A percentile compares a stretch with the other conserved stretches of the same genome.
These are phyloP conservation scores for Polydrusus tereticollis DNA, from an alignment of 2,888 invertebrate genomes.

Conservation along the genomic window DNA sequence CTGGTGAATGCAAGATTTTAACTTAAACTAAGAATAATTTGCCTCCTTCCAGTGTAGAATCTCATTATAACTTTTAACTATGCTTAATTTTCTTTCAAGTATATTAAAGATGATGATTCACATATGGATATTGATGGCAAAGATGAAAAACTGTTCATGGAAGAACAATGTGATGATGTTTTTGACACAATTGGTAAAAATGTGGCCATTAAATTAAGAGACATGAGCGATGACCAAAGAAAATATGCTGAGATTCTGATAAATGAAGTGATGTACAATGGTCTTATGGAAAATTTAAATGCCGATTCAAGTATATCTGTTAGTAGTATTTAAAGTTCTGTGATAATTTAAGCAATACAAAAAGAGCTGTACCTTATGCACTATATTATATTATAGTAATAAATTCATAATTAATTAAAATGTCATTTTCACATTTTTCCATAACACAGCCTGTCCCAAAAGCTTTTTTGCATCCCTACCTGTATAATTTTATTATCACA, in stretches of 20 bases:
- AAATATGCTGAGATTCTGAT: conserved; percentile 53
- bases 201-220: conserved; percentile 54
- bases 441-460: too few species aligned
- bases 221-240: conserved; percentile 54
- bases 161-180: conserved; percentile 47
- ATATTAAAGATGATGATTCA: conserved; percentile 5
- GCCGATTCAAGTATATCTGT: conserved; percentile 4
- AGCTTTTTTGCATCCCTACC: too few species aligned
- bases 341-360: not conserved
- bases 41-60: not conserved
- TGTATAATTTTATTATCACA: too few species aligned
- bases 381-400: too few species aligned
- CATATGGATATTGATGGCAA: conserved; percentile 11
- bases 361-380: too few species aligned
- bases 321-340: not conserved
- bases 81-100: not conserved
- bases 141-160: conserved; percentile 7
- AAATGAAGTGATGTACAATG: conserved; percentile 56
- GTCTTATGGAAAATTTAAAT: conserved; percentile 56
- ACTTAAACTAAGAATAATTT: too few species aligned
- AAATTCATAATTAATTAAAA: too few species aligned
- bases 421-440: too few species aligned
- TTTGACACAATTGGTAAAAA: conserved; percentile 56
- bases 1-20: too few species aligned
- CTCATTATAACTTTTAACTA: not conserved